Conservation (phyloP, 2,797 vertebrate genomes). For the Parauchenoglanis punctatus region DNA sequence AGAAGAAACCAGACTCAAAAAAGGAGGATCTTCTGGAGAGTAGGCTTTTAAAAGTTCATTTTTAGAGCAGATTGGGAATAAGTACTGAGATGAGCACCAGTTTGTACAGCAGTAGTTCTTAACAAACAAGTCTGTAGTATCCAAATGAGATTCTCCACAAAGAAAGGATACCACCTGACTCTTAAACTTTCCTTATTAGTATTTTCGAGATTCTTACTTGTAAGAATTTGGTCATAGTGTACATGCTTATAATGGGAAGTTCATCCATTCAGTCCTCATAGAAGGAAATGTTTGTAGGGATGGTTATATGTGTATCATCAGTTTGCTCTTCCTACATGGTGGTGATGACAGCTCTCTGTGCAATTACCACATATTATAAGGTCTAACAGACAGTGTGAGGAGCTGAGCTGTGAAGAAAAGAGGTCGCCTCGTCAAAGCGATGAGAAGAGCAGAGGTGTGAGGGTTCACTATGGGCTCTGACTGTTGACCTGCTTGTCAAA, state of each 20-base stretch:
- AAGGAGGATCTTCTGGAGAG: neutral
- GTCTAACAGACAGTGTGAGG: conserved; percentile 84
- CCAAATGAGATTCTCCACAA: neutral
- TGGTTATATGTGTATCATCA: neutral
- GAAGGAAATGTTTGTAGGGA: neutral
- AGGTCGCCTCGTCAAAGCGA: conserved; percentile 78
- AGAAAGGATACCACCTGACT: neutral
- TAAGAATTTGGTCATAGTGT: neutral
- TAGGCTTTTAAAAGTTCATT: neutral
- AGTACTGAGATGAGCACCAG: neutral
- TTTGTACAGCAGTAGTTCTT: neutral
- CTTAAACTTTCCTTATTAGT: neutral
- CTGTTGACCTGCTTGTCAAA: conserved; percentile 19
- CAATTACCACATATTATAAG: conserved; percentile 96
- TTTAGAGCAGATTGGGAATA: neutral
- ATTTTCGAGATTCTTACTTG: neutral
- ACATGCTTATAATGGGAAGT: neutral
- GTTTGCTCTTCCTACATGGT: conserved; percentile 8
- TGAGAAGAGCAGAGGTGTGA: conserved; percentile 40
- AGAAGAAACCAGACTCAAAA: neutral
- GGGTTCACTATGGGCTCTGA: conserved; percentile 64
- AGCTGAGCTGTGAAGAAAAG: conserved; percentile 84
- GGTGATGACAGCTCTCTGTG: conserved; percentile 85
- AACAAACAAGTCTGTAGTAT: neutral
- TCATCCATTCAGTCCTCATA: neutral